A percentile compares a stretch with the other conserved stretches of the same genome.
These are phyloP conservation scores for Silurus asotus DNA, from an alignment of 2,113 vertebrate genomes.

Conservation along the genomic window DNA sequence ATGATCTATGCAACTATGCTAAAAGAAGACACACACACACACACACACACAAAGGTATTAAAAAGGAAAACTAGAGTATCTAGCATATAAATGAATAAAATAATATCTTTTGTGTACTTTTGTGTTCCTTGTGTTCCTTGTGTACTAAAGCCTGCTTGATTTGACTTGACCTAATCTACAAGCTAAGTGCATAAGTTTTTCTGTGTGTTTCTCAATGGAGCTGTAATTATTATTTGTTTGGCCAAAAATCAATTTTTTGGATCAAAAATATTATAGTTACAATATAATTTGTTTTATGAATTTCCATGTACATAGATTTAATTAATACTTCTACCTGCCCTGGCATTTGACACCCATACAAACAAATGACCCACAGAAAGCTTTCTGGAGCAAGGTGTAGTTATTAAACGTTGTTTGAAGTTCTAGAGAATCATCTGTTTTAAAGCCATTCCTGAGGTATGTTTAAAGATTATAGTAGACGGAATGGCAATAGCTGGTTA, in stretches of 20 bases:
- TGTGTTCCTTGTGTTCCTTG: too few species aligned
- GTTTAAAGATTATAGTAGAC: not conserved
- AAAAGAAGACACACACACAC: not conserved
- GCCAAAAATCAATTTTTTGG: not conserved
- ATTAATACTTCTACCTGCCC: not conserved
- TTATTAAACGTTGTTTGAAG: not conserved
- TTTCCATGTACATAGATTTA: not conserved
- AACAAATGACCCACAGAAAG: not conserved
- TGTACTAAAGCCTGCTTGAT: too few species aligned
- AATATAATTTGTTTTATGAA: not conserved
- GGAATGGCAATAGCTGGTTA: not conserved
- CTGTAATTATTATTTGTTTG: not conserved
- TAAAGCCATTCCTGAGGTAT: not conserved
- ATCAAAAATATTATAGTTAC: not conserved
- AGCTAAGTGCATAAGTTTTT: not conserved
- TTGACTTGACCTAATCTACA: not conserved
- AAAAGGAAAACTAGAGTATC: too few species aligned
- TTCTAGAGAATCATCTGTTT: not conserved
- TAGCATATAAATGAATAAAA: too few species aligned
- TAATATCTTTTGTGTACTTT: too few species aligned
- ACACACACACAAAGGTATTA: too few species aligned
- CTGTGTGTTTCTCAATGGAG: not conserved
- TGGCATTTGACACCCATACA: not conserved
- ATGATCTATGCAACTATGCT: slow-evolving; percentile 1
- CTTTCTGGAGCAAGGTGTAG: not conserved